Evolutionary conservation across 1,140 invertebrate genomes (phyloP), one percentile per base, ranked within the genome.

Genomic region (Holcopasites calliopsidis): DNA sequence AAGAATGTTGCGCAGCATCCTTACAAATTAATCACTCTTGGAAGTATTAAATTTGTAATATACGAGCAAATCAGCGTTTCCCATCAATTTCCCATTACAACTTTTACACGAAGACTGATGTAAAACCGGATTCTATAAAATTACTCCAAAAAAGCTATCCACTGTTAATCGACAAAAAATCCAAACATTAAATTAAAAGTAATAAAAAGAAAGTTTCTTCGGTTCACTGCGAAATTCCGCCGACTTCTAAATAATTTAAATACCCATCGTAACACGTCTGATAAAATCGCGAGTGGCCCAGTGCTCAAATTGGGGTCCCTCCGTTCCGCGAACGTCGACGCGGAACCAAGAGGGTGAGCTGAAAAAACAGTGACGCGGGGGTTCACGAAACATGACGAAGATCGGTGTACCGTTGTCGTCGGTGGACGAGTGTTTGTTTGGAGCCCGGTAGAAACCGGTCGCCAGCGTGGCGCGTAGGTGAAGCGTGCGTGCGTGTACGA

Each of bases 401-500:
- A 54, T 58, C 66, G n/a, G 74, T 76, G 49, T 76, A 76, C 74
- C 74, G 66, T 71, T 76, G 74, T 76, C 57, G 38, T 76, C 40
- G n/a, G 44, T 38, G 16, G 35, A 73, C 50, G 50, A 31, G 75
- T 61, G 52, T 73, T 73, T 77, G 76, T 77, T 77, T 73, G 76
- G 42, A 16, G 76, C 52, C 42, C 18, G 42, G 49, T 60, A 57
- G 38, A 77, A 77, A 77, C 78, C 75, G 74, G 74, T 77, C 68
- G 75, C 31, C 64, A 42, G 54, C 49, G 38, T 40, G 55, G 35
- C 28, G 47, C 66, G 55, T 52, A 44, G 13, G 33, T 50, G n/a
- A 13, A 3, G 38, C 21, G 33, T 35, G 38, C 44, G 13, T 38
- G 44, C 23, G 64, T 62, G 64, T 75, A 47, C 57, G 57, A n/a